A percentile compares a stretch with the other conserved stretches of the same genome.
Evolutionary conservation across 2,888 invertebrate species (phyloP).

Genomic region (Barypeithes pellucidus): DNA sequence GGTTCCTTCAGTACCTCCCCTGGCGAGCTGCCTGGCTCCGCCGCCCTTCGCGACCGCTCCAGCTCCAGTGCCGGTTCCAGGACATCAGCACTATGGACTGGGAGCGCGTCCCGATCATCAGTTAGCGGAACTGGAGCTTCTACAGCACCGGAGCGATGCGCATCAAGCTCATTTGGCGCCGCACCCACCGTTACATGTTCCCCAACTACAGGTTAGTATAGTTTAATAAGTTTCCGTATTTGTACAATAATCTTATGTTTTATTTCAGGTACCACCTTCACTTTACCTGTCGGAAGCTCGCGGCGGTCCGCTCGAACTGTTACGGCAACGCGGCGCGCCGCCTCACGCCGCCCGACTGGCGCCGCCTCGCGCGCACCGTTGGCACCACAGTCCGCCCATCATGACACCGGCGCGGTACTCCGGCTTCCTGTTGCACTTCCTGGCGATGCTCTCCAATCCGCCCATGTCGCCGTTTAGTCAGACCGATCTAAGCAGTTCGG

Average conservation of each 20-base stretch:
- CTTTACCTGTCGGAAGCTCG: constrained; percentile 69
- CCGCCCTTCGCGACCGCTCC: constrained; percentile 50
- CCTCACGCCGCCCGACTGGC: constrained; percentile 60
- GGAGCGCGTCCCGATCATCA: constrained; percentile 44
- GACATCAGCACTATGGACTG: constrained; percentile 51
- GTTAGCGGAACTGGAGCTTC: constrained; percentile 65
- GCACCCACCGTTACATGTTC: constrained; percentile 68
- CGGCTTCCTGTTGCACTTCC: constrained; percentile 89
- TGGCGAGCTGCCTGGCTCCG: constrained; percentile 48
- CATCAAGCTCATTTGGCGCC: constrained; percentile 63
- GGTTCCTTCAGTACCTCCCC: constrained; percentile 50
- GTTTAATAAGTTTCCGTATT: too few relatives aligned
- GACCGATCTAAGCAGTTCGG: constrained; percentile 78
- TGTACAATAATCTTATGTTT: too few relatives aligned
- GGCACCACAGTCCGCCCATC: constrained; percentile 70
- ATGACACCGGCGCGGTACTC: constrained; percentile 74
- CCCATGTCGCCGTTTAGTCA: constrained; percentile 89
- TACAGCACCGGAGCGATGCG: constrained; percentile 67
- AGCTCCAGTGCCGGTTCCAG: constrained; percentile 46
- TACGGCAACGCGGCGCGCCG: constrained; percentile 68
- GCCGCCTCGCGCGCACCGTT: constrained; percentile 67
- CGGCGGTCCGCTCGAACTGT: constrained; percentile 70
- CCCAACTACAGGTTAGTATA: constrained; percentile 70
- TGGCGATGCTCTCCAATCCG: constrained; percentile 90
- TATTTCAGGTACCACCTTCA: constrained; percentile 64